Percentiles rank a stretch among this genome's conserved stretches.
phyloP scores from a whole-genome alignment of 2,888 invertebrate species.

The Amblyteles armatorius region DNA sequence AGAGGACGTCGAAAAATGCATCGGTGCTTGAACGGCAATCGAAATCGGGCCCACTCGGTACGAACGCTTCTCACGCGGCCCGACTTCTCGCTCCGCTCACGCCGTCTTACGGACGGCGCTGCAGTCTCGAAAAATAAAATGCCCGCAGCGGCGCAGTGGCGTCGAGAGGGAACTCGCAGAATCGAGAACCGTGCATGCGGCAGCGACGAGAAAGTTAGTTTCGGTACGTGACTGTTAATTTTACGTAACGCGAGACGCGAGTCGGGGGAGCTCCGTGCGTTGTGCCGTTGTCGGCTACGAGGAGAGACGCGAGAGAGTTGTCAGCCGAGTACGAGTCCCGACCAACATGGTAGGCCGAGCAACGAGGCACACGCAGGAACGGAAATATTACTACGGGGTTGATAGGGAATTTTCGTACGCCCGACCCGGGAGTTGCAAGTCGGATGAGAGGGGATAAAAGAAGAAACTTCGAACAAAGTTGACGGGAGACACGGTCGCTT shows the following conservation, averaged over 20 bases:
- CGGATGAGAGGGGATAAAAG: not conserved
- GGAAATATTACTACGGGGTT: not conserved
- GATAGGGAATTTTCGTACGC: not conserved
- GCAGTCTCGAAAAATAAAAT: constrained; percentile 67
- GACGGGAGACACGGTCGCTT: not conserved
- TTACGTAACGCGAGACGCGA: constrained; percentile 74
- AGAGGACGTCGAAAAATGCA: not conserved
- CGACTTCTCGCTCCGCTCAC: not conserved
- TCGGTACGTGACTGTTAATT: constrained; percentile 77
- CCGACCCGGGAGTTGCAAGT: not conserved
- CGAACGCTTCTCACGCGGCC: not conserved
- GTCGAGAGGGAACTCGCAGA: not conserved
- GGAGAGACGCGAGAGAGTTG: not conserved
- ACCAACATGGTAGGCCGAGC: not conserved
- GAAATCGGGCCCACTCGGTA: not conserved
- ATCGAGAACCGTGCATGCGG: constrained; percentile 5
- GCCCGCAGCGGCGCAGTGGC: constrained; percentile 40
- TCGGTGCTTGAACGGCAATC: not conserved
- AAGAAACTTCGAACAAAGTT: not conserved
- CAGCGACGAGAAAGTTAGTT: constrained; percentile 77
- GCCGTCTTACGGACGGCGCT: not conserved
- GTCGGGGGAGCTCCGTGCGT: constrained; percentile 11
- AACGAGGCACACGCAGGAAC: not conserved
- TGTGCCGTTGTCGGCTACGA: not conserved
- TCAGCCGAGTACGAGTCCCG: not conserved